Base-by-base conservation (phyloP, 2,888 invertebrate genomes). In the Ceraclea dissimilis region DNA sequence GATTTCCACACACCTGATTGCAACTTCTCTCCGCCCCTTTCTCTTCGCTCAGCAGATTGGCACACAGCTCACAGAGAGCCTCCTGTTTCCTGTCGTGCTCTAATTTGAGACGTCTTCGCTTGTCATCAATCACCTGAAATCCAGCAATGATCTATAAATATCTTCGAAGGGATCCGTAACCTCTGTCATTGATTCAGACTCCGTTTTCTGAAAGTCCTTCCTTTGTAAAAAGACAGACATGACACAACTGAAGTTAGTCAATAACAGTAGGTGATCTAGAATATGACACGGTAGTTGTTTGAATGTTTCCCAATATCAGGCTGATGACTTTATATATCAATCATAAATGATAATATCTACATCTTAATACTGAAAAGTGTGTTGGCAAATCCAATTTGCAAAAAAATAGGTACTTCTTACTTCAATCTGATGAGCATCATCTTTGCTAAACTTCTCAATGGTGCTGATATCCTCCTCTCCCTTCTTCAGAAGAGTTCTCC, bases 391-490 rank as follows among this genome's bases (percentile, higher is more conserved):
- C n/a, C n/a, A n/a, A n/a, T n/a, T n/a, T n/a, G n/a, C n/a, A n/a
- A n/a, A n/a, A n/a, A n/a, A n/a, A n/a, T n/a, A n/a, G n/a, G n/a
- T n/a, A n/a, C n/a, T 39, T 13, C 4, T 39, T 5, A 75, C 82
- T 69, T 84, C 82, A 47, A 84, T 85, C 63, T 78, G 82, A 51
- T 82, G 80, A 18, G 82, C 72, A 67, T 91, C 90, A 62, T 85
- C 82, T 65, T 83, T 80, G 55, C 85, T 84, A 63, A 85, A 88
- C 66, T 82, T 82, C 64, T 84, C 82, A 46, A 90, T 81, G n/a
- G 88, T 71, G 22, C 79, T 75, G 63, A 85, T 87, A 57, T 87
- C 85, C 50, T 84, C 82, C 44, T 86, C 81, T 34, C 82, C 81
- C 57, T 83, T 79, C 62, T 82, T 80, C 56, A 90, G 75, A 1